Percentiles rank a stretch among this genome's conserved stretches.
phyloP scores from a whole-genome alignment of 2,888 invertebrate genomes.

The Andrena praecox region DNA sequence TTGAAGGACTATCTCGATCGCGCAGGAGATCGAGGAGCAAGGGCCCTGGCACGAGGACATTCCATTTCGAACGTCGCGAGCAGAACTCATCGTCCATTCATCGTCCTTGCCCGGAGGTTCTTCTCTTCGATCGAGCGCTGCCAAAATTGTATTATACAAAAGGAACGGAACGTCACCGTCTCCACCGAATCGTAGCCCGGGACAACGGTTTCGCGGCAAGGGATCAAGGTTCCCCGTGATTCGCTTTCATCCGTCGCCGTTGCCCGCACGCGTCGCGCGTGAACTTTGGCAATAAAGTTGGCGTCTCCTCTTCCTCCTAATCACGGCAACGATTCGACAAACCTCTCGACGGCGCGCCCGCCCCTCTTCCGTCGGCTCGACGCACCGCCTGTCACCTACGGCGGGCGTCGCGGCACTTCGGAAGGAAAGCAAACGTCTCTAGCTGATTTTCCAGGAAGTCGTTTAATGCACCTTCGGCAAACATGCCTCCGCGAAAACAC shows the following conservation, averaged over 20 bases:
- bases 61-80: background rate
- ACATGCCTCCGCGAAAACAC: conserved; percentile 10
- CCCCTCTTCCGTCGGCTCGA: background rate
- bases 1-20: too few species aligned
- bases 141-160: conserved; percentile 7
- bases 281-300: background rate
- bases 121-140: background rate
- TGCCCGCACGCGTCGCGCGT: background rate
- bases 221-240: conserved; percentile 29
- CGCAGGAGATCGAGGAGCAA: too few species aligned
- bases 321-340: background rate
- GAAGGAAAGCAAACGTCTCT: conserved; percentile 16
- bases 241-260: conserved; percentile 12
- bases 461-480: conserved; percentile 9
- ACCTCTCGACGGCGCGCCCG: background rate
- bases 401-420: too few species aligned
- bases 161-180: conserved; percentile 16
- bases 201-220: conserved; percentile 26
- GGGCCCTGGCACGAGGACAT: too few species aligned
- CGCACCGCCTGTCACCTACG: too few species aligned
- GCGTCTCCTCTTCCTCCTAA: background rate
- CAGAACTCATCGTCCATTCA: background rate
- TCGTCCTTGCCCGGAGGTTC: background rate
- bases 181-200: conserved; percentile 4
- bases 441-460: conserved; percentile 33